These are phyloP conservation scores for Orius insidiosus DNA, from an alignment of 1,140 invertebrate species.

Conservation along the genomic window DNA sequence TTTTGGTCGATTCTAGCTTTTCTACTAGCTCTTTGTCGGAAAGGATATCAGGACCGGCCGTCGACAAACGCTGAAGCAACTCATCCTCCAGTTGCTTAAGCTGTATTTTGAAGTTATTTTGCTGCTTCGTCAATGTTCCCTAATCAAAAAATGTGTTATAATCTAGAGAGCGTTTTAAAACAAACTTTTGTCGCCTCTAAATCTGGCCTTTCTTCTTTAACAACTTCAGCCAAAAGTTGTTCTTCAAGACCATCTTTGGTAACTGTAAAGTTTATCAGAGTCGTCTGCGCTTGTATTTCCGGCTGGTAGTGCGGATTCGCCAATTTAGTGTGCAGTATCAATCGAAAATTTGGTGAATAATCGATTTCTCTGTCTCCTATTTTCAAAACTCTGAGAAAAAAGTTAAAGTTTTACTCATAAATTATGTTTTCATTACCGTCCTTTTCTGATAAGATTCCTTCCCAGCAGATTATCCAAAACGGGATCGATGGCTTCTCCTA, in stretches of 20 bases:
- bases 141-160: constrained; percentile 20
- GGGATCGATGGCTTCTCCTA: constrained; percentile 74
- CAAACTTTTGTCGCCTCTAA: constrained; percentile 49
- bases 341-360: constrained; percentile 63
- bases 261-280: constrained; percentile 88
- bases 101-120: constrained; percentile 88
- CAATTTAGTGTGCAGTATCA: constrained; percentile 84
- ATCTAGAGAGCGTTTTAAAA: background rate
- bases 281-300: constrained; percentile 91
- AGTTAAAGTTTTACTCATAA: background rate
- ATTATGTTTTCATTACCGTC: constrained; percentile 30
- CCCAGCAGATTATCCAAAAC: constrained; percentile 80
- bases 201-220: constrained; percentile 83
- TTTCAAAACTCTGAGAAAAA: constrained; percentile 39
- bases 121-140: constrained; percentile 67
- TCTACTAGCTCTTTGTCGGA: constrained; percentile 78
- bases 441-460: constrained; percentile 70
- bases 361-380: constrained; percentile 87
- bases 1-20: constrained; percentile 86
- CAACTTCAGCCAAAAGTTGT: constrained; percentile 82
- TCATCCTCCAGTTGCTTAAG: constrained; percentile 82
- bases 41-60: constrained; percentile 78
- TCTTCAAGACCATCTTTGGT: constrained; percentile 84
- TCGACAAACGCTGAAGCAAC: constrained; percentile 64
- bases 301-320: constrained; percentile 93